Base-by-base conservation (phyloP, 2,888 invertebrate genomes). In the Phytoseiulus persimilis region DNA sequence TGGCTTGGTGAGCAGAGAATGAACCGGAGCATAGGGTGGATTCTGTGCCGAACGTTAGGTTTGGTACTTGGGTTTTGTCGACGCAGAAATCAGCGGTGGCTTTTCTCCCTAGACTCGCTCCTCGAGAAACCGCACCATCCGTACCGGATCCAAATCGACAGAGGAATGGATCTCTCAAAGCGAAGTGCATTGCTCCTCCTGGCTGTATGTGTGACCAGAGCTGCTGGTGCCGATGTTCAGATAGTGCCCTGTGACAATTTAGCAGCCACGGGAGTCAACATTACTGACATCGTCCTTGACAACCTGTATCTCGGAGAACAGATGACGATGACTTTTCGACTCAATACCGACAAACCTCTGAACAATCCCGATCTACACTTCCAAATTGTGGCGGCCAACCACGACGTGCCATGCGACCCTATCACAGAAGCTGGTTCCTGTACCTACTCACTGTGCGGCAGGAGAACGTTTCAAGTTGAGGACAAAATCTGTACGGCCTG, bases 391-490 rank as follows among this genome's bases (percentile, higher is more conserved):
- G 33, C 32, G 14, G 32, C 84, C 18, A 33, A 33, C 84, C 32
- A 32, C 31, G 18, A 18, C 2, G 33, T 84, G 23, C 84, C 84
- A 1, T 84, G 84, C 84, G 33, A 84, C 31, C 32, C 23, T 23
- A 23, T 3, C 14, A 84, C 84, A 33, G 84, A 84, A 33, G 32
- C 33, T 31, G 84, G 84, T 2, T 84, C 84, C n/a, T 84, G 84
- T 84, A 84, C 31, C n/a, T 84, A 84, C 33, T 84, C 84, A 1
- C 31, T 84, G 23, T 84, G 84, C 31, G 31, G 84, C 31, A 32
- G 31, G 2, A 84, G 84, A 33, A 84, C 23, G 31, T 84, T 31
- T 31, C 0, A 32, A 18, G 33, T 84, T 33, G 84, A 84, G 84
- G 31, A 2, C n/a, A 84, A 23, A 31, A 84, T 84, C 14, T 84